phyloP scores from a whole-genome alignment of 1,140 invertebrate genomes.

The Pararge aegeria region DNA sequence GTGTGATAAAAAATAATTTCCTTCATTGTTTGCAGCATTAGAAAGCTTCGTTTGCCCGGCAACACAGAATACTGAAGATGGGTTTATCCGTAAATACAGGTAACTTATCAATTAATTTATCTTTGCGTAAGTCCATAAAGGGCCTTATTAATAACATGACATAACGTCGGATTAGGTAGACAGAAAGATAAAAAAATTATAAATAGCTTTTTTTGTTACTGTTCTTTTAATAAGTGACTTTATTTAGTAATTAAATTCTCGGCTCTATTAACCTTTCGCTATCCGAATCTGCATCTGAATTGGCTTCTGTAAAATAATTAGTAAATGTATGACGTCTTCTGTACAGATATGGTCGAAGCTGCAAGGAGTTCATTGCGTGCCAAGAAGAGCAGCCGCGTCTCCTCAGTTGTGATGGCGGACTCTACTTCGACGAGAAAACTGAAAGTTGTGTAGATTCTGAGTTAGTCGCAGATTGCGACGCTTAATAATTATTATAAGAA shows the following conservation, averaged over 20 bases:
- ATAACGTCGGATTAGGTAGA: too few relatives aligned
- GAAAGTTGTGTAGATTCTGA: constrained; percentile 40
- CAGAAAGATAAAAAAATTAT: too few relatives aligned
- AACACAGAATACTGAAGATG: constrained; percentile 12
- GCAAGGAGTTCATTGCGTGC: constrained; percentile 44
- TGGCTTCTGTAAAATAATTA: too few relatives aligned
- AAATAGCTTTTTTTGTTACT: too few relatives aligned
- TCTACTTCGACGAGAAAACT: constrained; percentile 41
- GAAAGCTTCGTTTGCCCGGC: constrained; percentile 33
- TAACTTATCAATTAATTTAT: constrained; percentile 8
- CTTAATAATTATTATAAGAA: too few relatives aligned
- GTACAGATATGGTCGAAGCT: constrained; percentile 38
- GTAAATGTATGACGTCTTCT: too few relatives aligned
- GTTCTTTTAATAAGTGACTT: too few relatives aligned
- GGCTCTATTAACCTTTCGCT: too few relatives aligned
- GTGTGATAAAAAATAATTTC: too few relatives aligned
- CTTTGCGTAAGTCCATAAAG: constrained; percentile 12
- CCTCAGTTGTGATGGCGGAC: constrained; percentile 41
- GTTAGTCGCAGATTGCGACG: constrained; percentile 36
- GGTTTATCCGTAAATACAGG: constrained; percentile 31
- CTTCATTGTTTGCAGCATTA: constrained; percentile 16
- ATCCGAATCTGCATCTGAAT: too few relatives aligned
- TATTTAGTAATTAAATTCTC: too few relatives aligned
- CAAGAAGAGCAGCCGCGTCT: constrained; percentile 40
- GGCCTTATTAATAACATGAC: too few relatives aligned